A percentile compares a stretch with the other conserved stretches of the same genome.
These are phyloP conservation scores for Drosophila acutilabella DNA, from an alignment of 2,888 invertebrate species.

Conservation along the genomic window DNA sequence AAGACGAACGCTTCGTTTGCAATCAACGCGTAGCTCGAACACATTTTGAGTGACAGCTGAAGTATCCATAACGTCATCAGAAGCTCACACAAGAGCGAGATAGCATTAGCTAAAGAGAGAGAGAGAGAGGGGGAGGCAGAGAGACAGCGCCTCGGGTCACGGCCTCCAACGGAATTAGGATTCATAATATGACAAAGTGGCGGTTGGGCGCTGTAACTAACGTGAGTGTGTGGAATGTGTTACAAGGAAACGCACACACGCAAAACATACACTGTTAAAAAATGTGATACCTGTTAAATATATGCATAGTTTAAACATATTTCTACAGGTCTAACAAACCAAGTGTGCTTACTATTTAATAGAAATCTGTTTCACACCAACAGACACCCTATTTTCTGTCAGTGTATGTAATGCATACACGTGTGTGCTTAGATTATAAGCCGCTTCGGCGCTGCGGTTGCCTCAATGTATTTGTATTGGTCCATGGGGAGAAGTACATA, in stretches of 20 bases:
- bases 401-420: conserved; percentile 22
- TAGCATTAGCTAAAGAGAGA: neutral
- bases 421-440: conserved; percentile 70
- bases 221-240: conserved; percentile 41
- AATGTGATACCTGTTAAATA: neutral
- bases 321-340: too few relatives aligned
- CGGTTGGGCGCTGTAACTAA: conserved; percentile 71
- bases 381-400: neutral
- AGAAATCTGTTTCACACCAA: too few relatives aligned
- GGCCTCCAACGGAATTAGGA: conserved; percentile 68
- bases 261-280: conserved; percentile 10
- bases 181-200: conserved; percentile 77
- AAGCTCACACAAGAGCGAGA: conserved; percentile 36
- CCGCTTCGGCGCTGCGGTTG: conserved; percentile 69
- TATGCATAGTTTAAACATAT: too few relatives aligned
- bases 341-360: too few relatives aligned
- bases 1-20: conserved; percentile 35
- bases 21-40: conserved; percentile 59
- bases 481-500: conserved; percentile 54
- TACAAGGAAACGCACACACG: conserved; percentile 29
- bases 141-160: conserved; percentile 61
- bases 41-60: conserved; percentile 71
- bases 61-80: conserved; percentile 79
- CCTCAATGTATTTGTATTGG: conserved; percentile 64
- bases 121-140: neutral